phyloP scores from a whole-genome alignment of 2,113 vertebrate species.

The Triplophysa siluroides region DNA sequence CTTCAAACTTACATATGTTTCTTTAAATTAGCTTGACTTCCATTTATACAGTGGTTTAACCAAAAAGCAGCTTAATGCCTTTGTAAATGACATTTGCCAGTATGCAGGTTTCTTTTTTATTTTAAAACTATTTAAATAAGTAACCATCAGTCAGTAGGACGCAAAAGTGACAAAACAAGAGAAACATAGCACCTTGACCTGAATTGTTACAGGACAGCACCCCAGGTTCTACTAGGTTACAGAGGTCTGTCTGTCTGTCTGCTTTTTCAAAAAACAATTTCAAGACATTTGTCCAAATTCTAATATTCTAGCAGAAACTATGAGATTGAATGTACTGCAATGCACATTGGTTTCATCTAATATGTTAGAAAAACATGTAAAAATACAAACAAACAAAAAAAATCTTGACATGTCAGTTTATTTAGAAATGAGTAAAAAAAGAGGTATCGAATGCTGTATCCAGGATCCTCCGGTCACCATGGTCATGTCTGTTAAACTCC shows the following conservation, averaged over 20 bases:
- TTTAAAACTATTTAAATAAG: constrained; percentile 57
- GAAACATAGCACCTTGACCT: constrained; percentile 63
- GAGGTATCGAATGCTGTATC: not conserved
- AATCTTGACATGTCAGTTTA: not conserved
- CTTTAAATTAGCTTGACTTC: not conserved
- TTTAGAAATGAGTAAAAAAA: not conserved
- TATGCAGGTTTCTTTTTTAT: constrained; percentile 14
- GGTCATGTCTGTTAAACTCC: not conserved
- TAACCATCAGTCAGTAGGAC: constrained; percentile 60
- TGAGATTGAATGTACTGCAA: not conserved
- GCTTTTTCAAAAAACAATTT: not conserved
- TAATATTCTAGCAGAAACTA: not conserved
- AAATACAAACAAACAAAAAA: not conserved
- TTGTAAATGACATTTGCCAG: not conserved
- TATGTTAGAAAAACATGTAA: not conserved
- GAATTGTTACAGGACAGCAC: constrained; percentile 54
- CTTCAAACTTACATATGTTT: not conserved
- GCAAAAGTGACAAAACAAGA: constrained; percentile 51
- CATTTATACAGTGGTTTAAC: not conserved
- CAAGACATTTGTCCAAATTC: not conserved
- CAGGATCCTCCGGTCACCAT: not conserved
- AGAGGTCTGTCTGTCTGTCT: constrained; percentile 15
- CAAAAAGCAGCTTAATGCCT: no score
- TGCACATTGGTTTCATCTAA: not conserved
- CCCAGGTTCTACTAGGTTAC: constrained; percentile 8